Evolutionary conservation across 1,140 invertebrate species (phyloP).

Genomic region (Heterodera schachtii): DNA sequence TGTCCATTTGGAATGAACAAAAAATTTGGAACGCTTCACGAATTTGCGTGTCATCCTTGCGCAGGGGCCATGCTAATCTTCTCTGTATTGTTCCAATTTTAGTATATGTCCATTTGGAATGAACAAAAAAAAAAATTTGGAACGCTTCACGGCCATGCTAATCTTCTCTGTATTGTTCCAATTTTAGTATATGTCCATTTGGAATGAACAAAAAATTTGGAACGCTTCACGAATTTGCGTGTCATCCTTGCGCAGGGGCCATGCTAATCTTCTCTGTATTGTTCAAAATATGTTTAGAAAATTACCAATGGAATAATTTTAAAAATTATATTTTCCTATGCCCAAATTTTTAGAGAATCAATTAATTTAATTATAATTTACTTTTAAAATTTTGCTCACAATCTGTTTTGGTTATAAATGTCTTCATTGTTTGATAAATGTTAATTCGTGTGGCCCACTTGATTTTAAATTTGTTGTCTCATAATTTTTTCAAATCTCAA

Average conservation of each 20-base stretch:
- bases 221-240: slow-evolving; percentile 76
- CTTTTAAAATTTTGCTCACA: too few species aligned
- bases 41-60: slow-evolving; percentile 90
- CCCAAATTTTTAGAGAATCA: too few species aligned
- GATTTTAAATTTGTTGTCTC: too few species aligned
- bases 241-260: slow-evolving; percentile 90
- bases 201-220: slow-evolving; percentile 53
- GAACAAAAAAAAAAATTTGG: slow-evolving; percentile 38
- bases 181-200: slow-evolving; percentile 71
- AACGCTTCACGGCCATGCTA: slow-evolving; percentile 92
- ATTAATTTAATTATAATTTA: too few species aligned
- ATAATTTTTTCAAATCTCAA: too few species aligned
- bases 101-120: slow-evolving; percentile 68
- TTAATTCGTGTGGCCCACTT: too few species aligned
- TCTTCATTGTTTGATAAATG: too few species aligned
- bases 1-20: slow-evolving; percentile 65
- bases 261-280: slow-evolving; percentile 92
- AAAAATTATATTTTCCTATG: too few species aligned
- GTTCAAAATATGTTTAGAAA: too few species aligned
- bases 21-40: slow-evolving; percentile 61
- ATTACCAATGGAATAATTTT: too few species aligned
- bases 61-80: slow-evolving; percentile 91
- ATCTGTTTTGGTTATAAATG: too few species aligned
- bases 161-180: slow-evolving; percentile 90
- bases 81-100: slow-evolving; percentile 85